phyloP scores from a whole-genome alignment of 1,140 invertebrate species.

The Ips nitidus region DNA sequence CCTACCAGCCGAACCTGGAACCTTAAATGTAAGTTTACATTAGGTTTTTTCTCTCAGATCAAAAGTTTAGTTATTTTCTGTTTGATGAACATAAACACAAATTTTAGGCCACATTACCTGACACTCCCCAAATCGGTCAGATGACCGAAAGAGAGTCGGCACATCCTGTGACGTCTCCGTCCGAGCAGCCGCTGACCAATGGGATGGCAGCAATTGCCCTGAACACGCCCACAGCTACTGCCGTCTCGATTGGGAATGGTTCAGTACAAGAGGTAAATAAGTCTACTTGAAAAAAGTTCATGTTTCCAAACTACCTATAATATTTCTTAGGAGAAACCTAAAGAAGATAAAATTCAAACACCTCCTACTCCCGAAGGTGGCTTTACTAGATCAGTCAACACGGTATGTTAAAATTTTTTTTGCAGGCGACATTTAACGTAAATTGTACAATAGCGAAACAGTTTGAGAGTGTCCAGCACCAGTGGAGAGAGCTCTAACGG shows the following conservation, averaged over 20 bases:
- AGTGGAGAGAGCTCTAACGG: slow-evolving; percentile 46
- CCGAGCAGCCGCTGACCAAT: slow-evolving; percentile 46
- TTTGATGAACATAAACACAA: neutral
- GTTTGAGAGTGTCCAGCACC: slow-evolving; percentile 51
- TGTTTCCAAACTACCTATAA: no score
- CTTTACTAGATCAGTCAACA: no score
- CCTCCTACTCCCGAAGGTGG: no score
- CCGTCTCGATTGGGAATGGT: slow-evolving; percentile 35
- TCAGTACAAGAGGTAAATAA: slow-evolving; percentile 22
- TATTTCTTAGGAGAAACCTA: no score
- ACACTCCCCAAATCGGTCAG: slow-evolving; percentile 73
- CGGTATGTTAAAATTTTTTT: no score
- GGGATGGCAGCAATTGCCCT: slow-evolving; percentile 47
- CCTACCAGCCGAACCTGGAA: slow-evolving; percentile 85
- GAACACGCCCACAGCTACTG: slow-evolving; percentile 44
- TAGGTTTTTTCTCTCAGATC: neutral
- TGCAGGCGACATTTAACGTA: no score
- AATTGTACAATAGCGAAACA: slow-evolving; percentile 50
- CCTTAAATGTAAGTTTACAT: slow-evolving; percentile 64
- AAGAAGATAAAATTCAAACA: no score
- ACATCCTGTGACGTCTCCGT: slow-evolving; percentile 62
- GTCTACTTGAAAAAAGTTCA: no score
- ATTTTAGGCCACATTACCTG: slow-evolving; percentile 72
- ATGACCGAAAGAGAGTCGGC: slow-evolving; percentile 95
- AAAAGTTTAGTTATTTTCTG: neutral